A percentile compares a stretch with the other conserved stretches of the same genome.
Evolutionary conservation across 1,140 invertebrate genomes (phyloP).

Genomic region (Acromyrmex charruanus): DNA sequence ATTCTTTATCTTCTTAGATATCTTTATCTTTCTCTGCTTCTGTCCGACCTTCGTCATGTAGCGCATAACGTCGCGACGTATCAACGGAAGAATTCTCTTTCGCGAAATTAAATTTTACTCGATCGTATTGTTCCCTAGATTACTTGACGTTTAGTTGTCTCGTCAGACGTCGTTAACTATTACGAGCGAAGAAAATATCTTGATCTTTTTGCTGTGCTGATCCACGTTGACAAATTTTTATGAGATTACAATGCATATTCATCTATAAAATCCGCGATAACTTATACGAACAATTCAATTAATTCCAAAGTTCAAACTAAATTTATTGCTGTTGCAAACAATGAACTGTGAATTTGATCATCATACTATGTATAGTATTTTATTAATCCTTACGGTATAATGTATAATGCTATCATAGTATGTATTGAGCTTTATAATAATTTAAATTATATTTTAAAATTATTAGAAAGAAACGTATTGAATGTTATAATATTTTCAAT

Average conservation of each 20-base stretch:
- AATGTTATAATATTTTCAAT: not conserved
- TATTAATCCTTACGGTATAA: not conserved
- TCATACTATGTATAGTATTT: not conserved
- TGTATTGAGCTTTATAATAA: not conserved
- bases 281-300: slow-evolving; percentile 12
- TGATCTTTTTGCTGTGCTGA: slow-evolving; percentile 2
- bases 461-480: not conserved
- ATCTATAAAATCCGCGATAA: not conserved
- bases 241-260: not conserved
- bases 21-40: slow-evolving; percentile 23
- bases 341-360: not conserved
- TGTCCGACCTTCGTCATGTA: slow-evolving; percentile 19
- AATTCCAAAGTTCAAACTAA: not conserved
- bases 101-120: slow-evolving; percentile 69
- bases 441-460: not conserved
- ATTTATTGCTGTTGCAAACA: slow-evolving; percentile 18
- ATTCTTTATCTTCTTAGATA: slow-evolving; percentile 74
- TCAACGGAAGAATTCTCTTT: slow-evolving; percentile 27
- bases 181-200: slow-evolving; percentile 16
- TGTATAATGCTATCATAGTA: not conserved
- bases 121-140: slow-evolving; percentile 42
- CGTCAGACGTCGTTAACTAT: slow-evolving; percentile 51
- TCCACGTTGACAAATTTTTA: slow-evolving; percentile 51
- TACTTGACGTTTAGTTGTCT: slow-evolving; percentile 26
- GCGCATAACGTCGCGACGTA: not conserved